Evolutionary conservation across 2,797 vertebrate genomes (phyloP).

Genomic region (Lepus oiostolus): DNA sequence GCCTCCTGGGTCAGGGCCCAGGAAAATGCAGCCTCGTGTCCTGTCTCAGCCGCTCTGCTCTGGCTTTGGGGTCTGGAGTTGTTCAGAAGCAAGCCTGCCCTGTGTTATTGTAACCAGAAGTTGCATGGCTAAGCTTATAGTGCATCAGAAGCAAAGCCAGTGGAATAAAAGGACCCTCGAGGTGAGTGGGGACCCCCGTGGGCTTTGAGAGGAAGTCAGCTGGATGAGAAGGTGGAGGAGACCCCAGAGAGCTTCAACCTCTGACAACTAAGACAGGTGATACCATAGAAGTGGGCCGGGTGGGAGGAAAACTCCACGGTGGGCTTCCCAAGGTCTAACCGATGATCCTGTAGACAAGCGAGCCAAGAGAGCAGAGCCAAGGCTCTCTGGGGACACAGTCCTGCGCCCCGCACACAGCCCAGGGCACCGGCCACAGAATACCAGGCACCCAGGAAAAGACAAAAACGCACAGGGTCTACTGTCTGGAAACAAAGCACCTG

Average conservation of each 20-base stretch:
- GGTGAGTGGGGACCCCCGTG: background rate
- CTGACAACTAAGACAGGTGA: background rate
- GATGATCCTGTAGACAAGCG: background rate
- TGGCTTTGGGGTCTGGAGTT: background rate
- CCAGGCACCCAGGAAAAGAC: background rate
- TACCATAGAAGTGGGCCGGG: background rate
- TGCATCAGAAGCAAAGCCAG: background rate
- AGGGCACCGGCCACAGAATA: background rate
- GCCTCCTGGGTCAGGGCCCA: background rate
- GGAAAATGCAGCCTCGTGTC: background rate
- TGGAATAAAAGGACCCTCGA: background rate
- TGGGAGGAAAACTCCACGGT: background rate
- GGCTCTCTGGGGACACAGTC: too few relatives aligned
- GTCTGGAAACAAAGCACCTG: background rate
- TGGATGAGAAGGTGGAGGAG: background rate
- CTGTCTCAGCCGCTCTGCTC: background rate
- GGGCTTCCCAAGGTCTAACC: background rate
- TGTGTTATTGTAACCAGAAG: background rate
- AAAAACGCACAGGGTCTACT: background rate
- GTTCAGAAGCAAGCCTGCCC: too few relatives aligned
- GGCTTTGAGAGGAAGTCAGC: background rate
- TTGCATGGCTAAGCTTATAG: background rate
- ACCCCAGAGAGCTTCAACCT: background rate
- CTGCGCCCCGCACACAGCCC: background rate
- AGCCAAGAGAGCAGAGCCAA: background rate